Percentiles rank a stretch among this genome's conserved stretches.
These are phyloP conservation scores for Pyrrhosoma nymphula DNA, from an alignment of 2,888 invertebrate genomes.

Conservation along the genomic window DNA sequence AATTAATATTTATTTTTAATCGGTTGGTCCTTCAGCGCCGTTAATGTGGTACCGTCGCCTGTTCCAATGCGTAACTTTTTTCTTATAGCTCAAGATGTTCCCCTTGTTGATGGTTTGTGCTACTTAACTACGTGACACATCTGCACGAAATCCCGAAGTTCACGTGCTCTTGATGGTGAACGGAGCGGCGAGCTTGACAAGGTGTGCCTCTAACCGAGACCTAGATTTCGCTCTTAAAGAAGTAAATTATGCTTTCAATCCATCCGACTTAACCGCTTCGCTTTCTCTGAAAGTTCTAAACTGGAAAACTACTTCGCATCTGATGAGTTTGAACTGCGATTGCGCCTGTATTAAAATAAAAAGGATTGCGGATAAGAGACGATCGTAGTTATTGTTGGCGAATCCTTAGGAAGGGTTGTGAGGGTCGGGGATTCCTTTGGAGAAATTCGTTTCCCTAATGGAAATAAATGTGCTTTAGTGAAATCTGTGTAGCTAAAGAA, in stretches of 20 bases:
- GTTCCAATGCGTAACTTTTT: too few species aligned
- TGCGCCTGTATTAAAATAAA: background rate
- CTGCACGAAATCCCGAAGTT: background rate
- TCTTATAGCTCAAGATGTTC: too few species aligned
- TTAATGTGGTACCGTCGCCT: too few species aligned
- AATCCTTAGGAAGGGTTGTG: background rate
- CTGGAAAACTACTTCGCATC: background rate
- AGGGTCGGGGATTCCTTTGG: background rate
- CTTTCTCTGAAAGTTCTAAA: background rate
- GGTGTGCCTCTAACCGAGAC: background rate
- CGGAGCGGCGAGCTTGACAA: background rate
- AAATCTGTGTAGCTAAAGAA: background rate
- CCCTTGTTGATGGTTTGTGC: too few species aligned
- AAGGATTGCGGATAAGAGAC: background rate
- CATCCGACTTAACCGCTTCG: background rate
- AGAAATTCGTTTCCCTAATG: background rate
- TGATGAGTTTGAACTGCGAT: background rate
- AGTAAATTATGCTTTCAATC: background rate
- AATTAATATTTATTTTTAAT: too few species aligned
- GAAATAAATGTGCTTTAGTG: background rate
- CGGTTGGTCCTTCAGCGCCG: too few species aligned
- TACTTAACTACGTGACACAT: background rate
- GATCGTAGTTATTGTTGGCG: background rate
- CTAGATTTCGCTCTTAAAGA: background rate
- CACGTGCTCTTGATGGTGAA: background rate